Evolutionary conservation across 2,113 vertebrate species (phyloP).

Genomic region (zebrafish (Danio rerio)): DNA sequence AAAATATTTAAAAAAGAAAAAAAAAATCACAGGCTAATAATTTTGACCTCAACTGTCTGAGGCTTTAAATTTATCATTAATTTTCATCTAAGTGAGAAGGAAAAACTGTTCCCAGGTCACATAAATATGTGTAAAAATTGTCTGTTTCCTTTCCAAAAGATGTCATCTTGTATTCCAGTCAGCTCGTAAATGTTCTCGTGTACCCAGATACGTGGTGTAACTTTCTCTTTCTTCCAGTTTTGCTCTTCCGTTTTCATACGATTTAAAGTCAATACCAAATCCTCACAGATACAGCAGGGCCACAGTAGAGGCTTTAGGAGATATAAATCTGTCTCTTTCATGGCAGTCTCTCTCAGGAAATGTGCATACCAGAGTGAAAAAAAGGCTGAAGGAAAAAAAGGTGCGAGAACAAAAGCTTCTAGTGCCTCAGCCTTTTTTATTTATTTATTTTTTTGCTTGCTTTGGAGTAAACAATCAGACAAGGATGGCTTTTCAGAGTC

Average conservation of each 20-base stretch:
- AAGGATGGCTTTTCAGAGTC: background rate
- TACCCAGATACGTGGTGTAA: background rate
- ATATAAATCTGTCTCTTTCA: slow-evolving; percentile 62
- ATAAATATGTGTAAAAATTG: background rate
- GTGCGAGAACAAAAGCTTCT: slow-evolving; percentile 33
- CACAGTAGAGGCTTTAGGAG: slow-evolving; percentile 55
- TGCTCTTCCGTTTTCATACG: slow-evolving; percentile 32
- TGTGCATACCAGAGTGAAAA: slow-evolving; percentile 26
- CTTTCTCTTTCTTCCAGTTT: slow-evolving; percentile 20
- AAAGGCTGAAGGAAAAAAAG: slow-evolving; percentile 33
- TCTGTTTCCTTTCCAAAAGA: background rate
- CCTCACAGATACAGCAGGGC: slow-evolving; percentile 56
- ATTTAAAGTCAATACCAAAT: slow-evolving; percentile 65
- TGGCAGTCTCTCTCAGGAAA: slow-evolving; percentile 39
- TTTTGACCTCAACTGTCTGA: background rate
- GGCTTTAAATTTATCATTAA: background rate
- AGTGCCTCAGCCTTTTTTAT: background rate
- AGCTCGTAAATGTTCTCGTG: slow-evolving; percentile 43
- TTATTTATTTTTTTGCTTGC: slow-evolving; percentile 6
- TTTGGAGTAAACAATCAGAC: slow-evolving; percentile 33
- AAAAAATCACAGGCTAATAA: too few species aligned
- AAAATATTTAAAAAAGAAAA: too few species aligned
- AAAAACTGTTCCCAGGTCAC: background rate
- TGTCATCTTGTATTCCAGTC: slow-evolving; percentile 35
- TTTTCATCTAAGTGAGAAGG: background rate